Evolutionary conservation across 2,797 vertebrate species (phyloP).

Genomic region (Typhlichthys eigenmanni): DNA sequence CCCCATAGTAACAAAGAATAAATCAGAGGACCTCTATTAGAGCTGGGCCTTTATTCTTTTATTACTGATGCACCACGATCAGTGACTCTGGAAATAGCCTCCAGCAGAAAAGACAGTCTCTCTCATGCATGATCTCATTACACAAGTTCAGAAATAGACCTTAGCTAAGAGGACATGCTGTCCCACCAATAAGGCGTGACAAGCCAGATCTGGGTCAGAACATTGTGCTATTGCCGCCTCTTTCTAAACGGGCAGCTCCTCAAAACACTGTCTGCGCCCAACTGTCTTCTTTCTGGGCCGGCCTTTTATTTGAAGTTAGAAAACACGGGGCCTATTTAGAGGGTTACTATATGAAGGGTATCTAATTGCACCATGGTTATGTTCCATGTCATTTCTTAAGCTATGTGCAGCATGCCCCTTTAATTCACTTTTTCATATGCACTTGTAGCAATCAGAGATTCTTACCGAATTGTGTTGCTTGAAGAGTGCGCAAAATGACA

Average conservation of each 20-base stretch:
- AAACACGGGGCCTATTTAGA: conserved; percentile 27
- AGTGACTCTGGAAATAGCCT: conserved; percentile 49
- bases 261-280: conserved; percentile 2
- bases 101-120: conserved; percentile 51
- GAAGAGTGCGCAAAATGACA: no score
- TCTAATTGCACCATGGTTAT: conserved; percentile 11
- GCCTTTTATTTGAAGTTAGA: conserved; percentile 16
- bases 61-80: conserved; percentile 33
- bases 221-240: conserved; percentile 9
- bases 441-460: no score
- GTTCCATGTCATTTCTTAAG: neutral
- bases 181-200: conserved; percentile 17
- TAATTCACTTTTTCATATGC: no score
- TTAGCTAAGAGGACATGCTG: conserved; percentile 21
- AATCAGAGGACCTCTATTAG: conserved; percentile 3
- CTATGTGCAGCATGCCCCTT: neutral
- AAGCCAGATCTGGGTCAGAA: conserved; percentile 30
- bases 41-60: conserved; percentile 18
- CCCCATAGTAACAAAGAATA: neutral
- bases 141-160: conserved; percentile 34
- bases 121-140: conserved; percentile 30
- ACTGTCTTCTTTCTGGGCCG: conserved; percentile 9
- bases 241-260: conserved; percentile 5
- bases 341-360: conserved; percentile 13
- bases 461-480: no score